Base-by-base conservation (phyloP, 2,888 invertebrate genomes). In the Lasius fuliginosus region DNA sequence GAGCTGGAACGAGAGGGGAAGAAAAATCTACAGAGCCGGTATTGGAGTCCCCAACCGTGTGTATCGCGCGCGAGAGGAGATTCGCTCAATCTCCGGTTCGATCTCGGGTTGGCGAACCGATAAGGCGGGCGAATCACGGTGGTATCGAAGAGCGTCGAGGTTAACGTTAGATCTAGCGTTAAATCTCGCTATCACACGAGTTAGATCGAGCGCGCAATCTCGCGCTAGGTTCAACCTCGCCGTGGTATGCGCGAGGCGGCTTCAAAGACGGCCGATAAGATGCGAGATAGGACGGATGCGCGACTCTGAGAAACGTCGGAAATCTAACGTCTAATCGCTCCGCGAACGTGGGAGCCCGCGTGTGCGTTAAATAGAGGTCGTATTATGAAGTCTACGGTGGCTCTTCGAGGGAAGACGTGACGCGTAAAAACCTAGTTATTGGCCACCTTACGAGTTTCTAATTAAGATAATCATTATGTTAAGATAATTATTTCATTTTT, bases 281-380 rank as follows among this genome's bases (percentile, higher is more conserved):
- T 86, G 27, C 58, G 53, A 86, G 88, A 85, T 85, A 85, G 49
- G 75, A 40, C 3, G 82, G 84, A 84, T 74, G 85, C 65, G 82
- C 86, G 77, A 53, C 77, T 86, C 84, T 88, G 90, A 89, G 86
- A 89, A 89, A 88, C 85, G 85, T 73, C 73, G 62, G 67, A 82
- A 23, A 81, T 86, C 84, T 83, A 73, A 82, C 79, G 68, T 89
- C 85, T 83, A 82, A 86, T 90, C 86, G 85, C 49, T 9, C 65
- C 30, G 75, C 23, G 82, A 85, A 86, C 85, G 86, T 90, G 83
- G 84, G 86, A 89, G 81, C 77, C 23, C 23, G 23, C 46, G 82
- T 42, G 46, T 49, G 56, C 77, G 71, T 65, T 64, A 60, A 60
- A 58, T 56, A 74, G 71, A 77, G 60, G 69, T 40, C 23, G 64